Evolutionary conservation across 2,888 invertebrate genomes (phyloP).

Genomic region (Exephanes ischioxanthus): DNA sequence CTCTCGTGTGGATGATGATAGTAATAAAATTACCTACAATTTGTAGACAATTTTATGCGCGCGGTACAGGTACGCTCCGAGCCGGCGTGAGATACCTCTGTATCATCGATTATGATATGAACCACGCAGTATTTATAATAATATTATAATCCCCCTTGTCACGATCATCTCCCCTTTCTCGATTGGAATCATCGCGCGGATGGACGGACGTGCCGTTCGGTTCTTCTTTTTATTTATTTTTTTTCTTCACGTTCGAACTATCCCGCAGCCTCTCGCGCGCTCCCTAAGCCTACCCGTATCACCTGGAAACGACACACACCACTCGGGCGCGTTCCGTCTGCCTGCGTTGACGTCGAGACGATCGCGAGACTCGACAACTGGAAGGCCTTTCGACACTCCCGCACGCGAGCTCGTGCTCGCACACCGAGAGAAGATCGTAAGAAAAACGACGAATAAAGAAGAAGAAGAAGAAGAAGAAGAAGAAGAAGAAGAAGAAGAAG

Average conservation of each 20-base stretch:
- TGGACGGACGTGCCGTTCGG: slow-evolving; percentile 6
- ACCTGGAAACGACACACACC: slow-evolving; percentile 40
- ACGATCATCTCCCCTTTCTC: slow-evolving; percentile 22
- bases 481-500: slow-evolving; percentile 42
- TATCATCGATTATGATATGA: slow-evolving; percentile 28
- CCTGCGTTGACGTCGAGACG: slow-evolving; percentile 59
- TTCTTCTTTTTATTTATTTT: not conserved
- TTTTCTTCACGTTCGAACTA: slow-evolving; percentile 14
- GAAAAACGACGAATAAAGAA: slow-evolving; percentile 19
- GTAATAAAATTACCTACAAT: not conserved
- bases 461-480: not conserved
- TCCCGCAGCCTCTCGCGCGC: not conserved
- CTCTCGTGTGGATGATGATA: not conserved
- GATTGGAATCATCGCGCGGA: slow-evolving; percentile 35
- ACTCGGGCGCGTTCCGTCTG: slow-evolving; percentile 33
- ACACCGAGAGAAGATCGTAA: slow-evolving; percentile 34
- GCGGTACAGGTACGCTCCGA: not conserved
- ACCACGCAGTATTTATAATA: slow-evolving; percentile 25
- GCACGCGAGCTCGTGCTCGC: slow-evolving; percentile 48
- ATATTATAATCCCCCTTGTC: slow-evolving; percentile 42
- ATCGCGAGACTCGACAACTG: slow-evolving; percentile 68
- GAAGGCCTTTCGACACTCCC: slow-evolving; percentile 68
- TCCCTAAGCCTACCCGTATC: slow-evolving; percentile 56
- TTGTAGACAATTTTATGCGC: not conserved
- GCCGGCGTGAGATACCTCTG: not conserved